These are phyloP conservation scores for Thera britannica DNA, from an alignment of 2,888 invertebrate genomes.

Conservation along the genomic window DNA sequence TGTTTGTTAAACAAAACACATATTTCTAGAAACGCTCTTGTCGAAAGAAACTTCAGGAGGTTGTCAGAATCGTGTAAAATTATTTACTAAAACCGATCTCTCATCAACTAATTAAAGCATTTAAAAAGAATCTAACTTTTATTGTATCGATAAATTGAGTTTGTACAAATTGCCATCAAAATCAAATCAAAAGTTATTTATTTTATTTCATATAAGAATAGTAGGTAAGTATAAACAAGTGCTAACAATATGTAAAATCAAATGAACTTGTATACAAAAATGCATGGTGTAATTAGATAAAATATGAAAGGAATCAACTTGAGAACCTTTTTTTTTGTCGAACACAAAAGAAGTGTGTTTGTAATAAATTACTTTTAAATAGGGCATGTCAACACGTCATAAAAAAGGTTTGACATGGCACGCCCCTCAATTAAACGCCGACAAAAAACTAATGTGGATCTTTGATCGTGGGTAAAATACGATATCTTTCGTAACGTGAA, in stretches of 20 bases:
- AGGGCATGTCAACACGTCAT: constrained; percentile 48
- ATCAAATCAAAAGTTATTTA: too few relatives aligned
- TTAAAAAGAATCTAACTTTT: too few relatives aligned
- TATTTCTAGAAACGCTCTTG: not conserved
- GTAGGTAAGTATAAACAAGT: not conserved
- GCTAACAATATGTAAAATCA: not conserved
- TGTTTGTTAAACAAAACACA: constrained; percentile 17
- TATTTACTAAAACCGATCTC: not conserved
- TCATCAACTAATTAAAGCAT: too few relatives aligned
- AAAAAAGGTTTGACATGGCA: constrained; percentile 47
- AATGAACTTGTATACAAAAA: not conserved
- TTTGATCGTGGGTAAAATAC: constrained; percentile 42
- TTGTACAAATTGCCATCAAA: too few relatives aligned
- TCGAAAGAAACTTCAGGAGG: not conserved
- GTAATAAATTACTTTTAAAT: constrained; percentile 36
- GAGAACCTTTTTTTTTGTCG: constrained; percentile 5
- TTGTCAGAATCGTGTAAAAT: not conserved
- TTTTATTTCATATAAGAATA: not conserved
- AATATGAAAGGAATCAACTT: not conserved
- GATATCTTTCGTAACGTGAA: constrained; percentile 24
- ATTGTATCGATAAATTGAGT: too few relatives aligned
- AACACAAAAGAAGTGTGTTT: constrained; percentile 13
- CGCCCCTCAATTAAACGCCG: constrained; percentile 49
- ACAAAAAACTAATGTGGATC: constrained; percentile 50
- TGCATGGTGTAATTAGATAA: not conserved